Evolutionary conservation across 2,888 invertebrate genomes (phyloP).

Genomic region (Lasioglossum zephyrum): DNA sequence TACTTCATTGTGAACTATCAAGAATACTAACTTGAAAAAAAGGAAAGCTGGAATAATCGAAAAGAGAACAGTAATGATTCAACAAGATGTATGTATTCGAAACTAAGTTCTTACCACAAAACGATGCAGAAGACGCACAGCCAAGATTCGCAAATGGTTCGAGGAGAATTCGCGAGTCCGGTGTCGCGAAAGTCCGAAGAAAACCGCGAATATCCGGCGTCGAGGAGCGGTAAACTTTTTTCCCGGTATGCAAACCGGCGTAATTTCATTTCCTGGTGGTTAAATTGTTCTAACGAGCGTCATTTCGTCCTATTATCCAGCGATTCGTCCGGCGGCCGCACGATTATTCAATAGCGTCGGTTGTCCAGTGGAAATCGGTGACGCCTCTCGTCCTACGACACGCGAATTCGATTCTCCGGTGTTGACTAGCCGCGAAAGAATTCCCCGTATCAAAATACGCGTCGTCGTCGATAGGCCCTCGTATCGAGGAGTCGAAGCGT

Average conservation of each 20-base stretch:
- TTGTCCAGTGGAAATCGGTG: background rate
- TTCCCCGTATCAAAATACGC: slow-evolving; percentile 28
- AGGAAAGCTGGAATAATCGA: background rate
- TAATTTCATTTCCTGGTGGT: slow-evolving; percentile 9
- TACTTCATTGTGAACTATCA: too few relatives aligned
- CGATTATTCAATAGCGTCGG: slow-evolving; percentile 14
- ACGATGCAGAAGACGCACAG: background rate
- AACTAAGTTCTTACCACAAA: background rate
- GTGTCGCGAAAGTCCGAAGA: background rate
- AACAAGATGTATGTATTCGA: background rate
- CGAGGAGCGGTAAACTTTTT: background rate
- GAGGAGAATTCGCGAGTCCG: background rate
- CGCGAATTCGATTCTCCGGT: slow-evolving; percentile 3
- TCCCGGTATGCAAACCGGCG: slow-evolving; percentile 4
- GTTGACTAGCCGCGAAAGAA: slow-evolving; percentile 5
- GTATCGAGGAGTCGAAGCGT: slow-evolving; percentile 34
- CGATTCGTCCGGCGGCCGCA: slow-evolving; percentile 4
- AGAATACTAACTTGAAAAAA: too few relatives aligned
- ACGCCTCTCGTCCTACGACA: background rate
- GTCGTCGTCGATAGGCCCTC: slow-evolving; percentile 6
- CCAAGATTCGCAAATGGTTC: background rate
- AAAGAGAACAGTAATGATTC: background rate
- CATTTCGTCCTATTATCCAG: slow-evolving; percentile 13
- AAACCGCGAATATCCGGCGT: background rate
- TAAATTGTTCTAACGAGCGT: slow-evolving; percentile 23